Conservation (phyloP, 1,140 invertebrate genomes). For the Caenorhabditis elegans region WBcel235 BX284606.5:12415501-12416000, state of each 20-base stretch:
- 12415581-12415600: too few relatives aligned
- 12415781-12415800: background rate
- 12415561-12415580: too few relatives aligned
- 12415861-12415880: background rate
- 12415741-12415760: background rate
- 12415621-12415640: too few relatives aligned
- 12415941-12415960: background rate
- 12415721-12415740: background rate
- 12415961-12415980: slow-evolving; percentile 24
- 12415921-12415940: background rate
- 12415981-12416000: slow-evolving; percentile 24
- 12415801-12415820: background rate
- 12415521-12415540: too few relatives aligned
- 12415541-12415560: too few relatives aligned
- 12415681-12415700: too few relatives aligned
- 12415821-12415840: background rate
- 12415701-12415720: too few relatives aligned
- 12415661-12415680: too few relatives aligned
- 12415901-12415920: background rate
- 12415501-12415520: too few relatives aligned
- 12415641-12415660: too few relatives aligned
- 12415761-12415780: slow-evolving; percentile 13
- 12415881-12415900: background rate
- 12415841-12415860: background rate
- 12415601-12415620: too few relatives aligned